Conservation (phyloP, 2,797 vertebrate genomes). For the Enteromius radiatus region DNA sequence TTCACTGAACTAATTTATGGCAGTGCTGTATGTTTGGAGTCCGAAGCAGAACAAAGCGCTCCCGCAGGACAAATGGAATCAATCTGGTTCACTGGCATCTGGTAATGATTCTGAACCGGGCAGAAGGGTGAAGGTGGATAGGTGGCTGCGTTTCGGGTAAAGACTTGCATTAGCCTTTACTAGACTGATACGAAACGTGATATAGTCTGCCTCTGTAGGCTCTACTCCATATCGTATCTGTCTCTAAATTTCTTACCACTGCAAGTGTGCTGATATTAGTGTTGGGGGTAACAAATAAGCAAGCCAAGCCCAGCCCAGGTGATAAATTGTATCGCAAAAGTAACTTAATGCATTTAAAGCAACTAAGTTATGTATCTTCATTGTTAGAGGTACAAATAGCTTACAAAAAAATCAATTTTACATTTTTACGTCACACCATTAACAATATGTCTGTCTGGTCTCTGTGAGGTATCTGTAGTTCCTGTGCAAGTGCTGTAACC, state of each 20-base stretch:
- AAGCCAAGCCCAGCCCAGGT: not conserved
- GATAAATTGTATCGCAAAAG: no score
- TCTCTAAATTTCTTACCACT: not conserved
- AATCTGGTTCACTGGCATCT: conserved; percentile 48
- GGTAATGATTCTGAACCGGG: conserved; percentile 42
- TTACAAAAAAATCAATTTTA: no score
- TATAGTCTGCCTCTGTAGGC: not conserved
- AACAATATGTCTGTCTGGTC: not conserved
- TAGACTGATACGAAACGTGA: not conserved
- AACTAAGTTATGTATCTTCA: not conserved
- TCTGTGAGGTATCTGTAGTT: conserved; percentile 19
- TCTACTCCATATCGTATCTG: not conserved
- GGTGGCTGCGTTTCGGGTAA: not conserved
- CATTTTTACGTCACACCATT: no score
- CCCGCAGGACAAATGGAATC: conserved; percentile 58
- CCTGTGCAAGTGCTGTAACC: conserved; percentile 34
- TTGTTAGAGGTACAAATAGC: no score
- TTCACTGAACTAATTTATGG: conserved; percentile 64
- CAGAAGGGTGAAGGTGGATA: conserved; percentile 25
- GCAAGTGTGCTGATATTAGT: not conserved
- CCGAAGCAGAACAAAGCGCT: conserved; percentile 47
- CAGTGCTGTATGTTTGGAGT: conserved; percentile 43
- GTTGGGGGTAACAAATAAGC: not conserved
- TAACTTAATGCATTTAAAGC: not conserved
- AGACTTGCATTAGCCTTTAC: not conserved